Conservation (phyloP, 2,797 vertebrate genomes). For the Darevskia nairensis region DNA sequence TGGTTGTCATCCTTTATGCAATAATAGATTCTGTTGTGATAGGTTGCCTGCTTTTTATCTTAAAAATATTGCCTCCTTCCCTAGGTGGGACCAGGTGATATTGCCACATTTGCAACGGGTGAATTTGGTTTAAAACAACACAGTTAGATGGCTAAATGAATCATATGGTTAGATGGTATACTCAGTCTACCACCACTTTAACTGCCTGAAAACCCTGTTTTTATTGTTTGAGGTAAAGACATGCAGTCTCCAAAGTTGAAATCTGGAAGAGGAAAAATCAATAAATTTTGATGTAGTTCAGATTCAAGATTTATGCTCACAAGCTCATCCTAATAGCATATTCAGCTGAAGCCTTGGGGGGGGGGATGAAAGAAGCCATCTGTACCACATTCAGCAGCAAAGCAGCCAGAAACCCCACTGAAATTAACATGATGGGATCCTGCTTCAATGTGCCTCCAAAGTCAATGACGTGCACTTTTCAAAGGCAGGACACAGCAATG, state of each 20-base stretch:
- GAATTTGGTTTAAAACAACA: not conserved
- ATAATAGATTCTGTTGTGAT: not conserved
- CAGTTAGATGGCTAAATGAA: not conserved
- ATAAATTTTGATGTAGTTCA: not conserved
- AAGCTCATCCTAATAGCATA: not conserved
- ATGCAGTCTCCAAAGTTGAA: not conserved
- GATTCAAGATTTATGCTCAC: not conserved
- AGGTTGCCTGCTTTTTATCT: not conserved
- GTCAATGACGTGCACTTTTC: not conserved
- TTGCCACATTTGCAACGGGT: not conserved
- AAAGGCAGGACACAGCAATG: not conserved
- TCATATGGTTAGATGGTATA: not conserved
- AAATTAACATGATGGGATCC: not conserved
- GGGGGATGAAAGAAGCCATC: not conserved
- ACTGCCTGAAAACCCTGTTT: not conserved
- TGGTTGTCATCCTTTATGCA: not conserved
- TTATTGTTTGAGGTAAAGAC: not conserved
- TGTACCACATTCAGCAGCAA: slow-evolving; percentile 6
- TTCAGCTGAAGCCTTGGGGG: not conserved
- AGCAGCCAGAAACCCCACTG: not conserved
- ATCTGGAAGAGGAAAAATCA: not conserved
- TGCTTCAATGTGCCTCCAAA: not conserved
- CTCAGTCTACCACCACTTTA: not conserved
- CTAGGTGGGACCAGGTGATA: not conserved
- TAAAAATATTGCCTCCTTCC: not conserved